Evolutionary conservation across 2,888 invertebrate species (phyloP), one percentile per base, ranked within the genome.

Genomic region (Pseudococcus viburni): DNA sequence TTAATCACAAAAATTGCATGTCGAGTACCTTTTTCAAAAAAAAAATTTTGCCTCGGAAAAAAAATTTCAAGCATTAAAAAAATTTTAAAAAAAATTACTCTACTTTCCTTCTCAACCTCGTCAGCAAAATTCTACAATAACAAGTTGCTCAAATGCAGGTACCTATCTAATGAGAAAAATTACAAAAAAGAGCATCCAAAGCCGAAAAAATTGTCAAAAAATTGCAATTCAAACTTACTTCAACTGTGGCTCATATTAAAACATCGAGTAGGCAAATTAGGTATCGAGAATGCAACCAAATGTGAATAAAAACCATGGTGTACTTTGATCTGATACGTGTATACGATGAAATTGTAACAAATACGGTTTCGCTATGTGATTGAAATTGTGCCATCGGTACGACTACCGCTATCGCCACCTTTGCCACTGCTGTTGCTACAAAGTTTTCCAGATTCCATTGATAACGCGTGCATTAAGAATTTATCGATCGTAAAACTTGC

Each of bases 381-480:
- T 26, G 68, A 68, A 26, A 68, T 68, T 68, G 68, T 68, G 26
- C 68, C 68, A 68, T 68, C 68, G 15, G 22, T 68, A 26, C 68
- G 26, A 68, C 68, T 68, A 68, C 68, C 68, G 68, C 68, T 68
- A 26, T 68, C 68, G 68, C 68, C 68, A 68, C 68, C 68, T 68
- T 22, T 68, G 68, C 26, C 26, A 68, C 68, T 68, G 68, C 22
- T 26, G 68, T 68, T 68, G 26, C 68, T 22, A 68, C 22, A 68
- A 26, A 26, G 12, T 68, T 68, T 68, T 68, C 68, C 68, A 68
- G 68, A 68, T 68, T 68, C 68, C 68, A 68, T 68, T 68, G 68
- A 68, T 68, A 68, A 68, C 68, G 68, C 68, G 68, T 68, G 68
- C 68, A 68, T 68, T 68, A 68, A 68, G 68, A 68, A 68, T 68